Percentiles rank a stretch among this genome's conserved stretches.
Conservation (phyloP, 1,140 invertebrate genomes). For the Cydia splendana region DNA sequence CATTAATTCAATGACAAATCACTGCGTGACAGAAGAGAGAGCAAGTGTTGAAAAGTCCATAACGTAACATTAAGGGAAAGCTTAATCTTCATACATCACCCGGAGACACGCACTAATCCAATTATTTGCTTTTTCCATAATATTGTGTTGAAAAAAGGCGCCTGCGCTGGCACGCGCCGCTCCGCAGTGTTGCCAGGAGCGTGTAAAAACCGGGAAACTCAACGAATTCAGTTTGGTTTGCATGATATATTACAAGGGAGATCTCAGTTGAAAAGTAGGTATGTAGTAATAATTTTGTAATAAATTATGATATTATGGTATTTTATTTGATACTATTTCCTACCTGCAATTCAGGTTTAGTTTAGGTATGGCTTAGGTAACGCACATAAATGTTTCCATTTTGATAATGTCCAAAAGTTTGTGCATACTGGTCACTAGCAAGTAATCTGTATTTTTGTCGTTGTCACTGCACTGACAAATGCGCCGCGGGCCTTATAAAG, state of each 20-base stretch:
- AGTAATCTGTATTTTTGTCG: too few species aligned
- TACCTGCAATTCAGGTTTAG: too few species aligned
- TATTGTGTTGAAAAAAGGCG: constrained; percentile 15
- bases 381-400: too few species aligned
- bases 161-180: constrained; percentile 14
- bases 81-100: constrained; percentile 6
- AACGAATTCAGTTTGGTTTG: background rate
- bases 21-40: constrained; percentile 5
- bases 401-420: too few species aligned
- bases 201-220: background rate
- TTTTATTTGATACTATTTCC: too few species aligned
- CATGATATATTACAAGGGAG: background rate
- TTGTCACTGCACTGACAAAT: too few species aligned
- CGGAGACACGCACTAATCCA: constrained; percentile 26
- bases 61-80: constrained; percentile 19
- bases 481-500: too few species aligned
- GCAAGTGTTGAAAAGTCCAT: constrained; percentile 8
- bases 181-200: background rate
- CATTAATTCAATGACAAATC: background rate
- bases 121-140: constrained; percentile 21
- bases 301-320: too few species aligned
- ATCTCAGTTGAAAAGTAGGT: too few species aligned
- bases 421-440: too few species aligned
- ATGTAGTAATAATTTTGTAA: too few species aligned
- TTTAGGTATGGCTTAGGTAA: too few species aligned